phyloP scores from a whole-genome alignment of 2,113 vertebrate species.

The Dasyurus viverrinus region DNA sequence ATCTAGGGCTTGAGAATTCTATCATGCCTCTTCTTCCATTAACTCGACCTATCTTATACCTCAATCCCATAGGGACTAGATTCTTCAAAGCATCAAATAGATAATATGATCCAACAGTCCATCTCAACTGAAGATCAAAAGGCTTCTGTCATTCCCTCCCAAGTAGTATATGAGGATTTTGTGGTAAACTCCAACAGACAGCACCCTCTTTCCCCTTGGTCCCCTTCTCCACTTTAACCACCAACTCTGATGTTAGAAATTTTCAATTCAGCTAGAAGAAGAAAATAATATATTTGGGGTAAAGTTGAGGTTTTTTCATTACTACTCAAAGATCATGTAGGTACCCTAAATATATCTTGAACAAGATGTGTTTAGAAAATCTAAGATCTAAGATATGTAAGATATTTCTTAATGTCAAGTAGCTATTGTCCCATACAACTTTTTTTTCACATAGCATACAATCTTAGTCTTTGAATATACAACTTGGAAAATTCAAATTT shows the following conservation, averaged over 20 bases:
- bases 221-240: background rate
- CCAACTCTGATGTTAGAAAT: background rate
- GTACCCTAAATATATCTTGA: conserved; percentile 18
- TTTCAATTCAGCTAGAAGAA: background rate
- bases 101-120: background rate
- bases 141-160: background rate
- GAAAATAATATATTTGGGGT: background rate
- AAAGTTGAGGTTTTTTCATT: background rate
- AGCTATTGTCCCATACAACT: conserved; percentile 77
- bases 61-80: background rate
- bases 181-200: background rate
- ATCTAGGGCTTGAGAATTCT: background rate
- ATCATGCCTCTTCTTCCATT: background rate
- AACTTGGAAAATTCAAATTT: conserved; percentile 81
- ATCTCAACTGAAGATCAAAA: background rate
- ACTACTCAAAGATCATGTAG: background rate
- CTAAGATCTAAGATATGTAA: conserved; percentile 60
- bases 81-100: background rate
- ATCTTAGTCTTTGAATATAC: conserved; percentile 74
- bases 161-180: background rate
- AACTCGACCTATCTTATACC: background rate
- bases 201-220: background rate
- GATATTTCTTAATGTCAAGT: conserved; percentile 70
- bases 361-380: conserved; percentile 5
- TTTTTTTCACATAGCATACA: conserved; percentile 77